Base-by-base conservation (phyloP, 2,888 invertebrate genomes). In the Griposia aprilina region DNA sequence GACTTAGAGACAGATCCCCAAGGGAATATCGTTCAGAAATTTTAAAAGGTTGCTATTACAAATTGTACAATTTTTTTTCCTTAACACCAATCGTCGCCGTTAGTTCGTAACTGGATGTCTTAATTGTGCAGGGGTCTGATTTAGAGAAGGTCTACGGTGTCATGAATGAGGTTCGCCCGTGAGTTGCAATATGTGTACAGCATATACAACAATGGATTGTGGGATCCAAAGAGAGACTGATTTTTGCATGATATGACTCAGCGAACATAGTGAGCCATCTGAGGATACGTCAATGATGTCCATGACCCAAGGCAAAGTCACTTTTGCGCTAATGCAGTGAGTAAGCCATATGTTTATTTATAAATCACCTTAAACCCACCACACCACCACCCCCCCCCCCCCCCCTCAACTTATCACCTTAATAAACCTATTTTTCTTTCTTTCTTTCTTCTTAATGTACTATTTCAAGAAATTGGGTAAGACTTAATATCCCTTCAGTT, bases 301-400 rank as follows among this genome's bases (percentile, higher is more conserved):
- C 79, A 79, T 85, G 82, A 85, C 75, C 82, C 57, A 79, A 73
- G 15, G 70, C 30, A 75, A 78, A 70, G 75, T 76, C 55, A 81
- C 68, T 78, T 79, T 73, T 84, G 67, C 55, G 52, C 70, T 78
- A 70, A 85, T 76, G 70, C 75, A 82, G 50, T 82, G 75, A 85
- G 70, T 82, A 82, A 82, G 67, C 74, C 73, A 71, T 36, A 36
- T 76, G 45, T 74, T 76, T 85, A 82, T 66, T 66, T 66, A 77
- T 78, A 84, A 69, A 36, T 59, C 23, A 60, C 30, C 20, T 36
- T 74, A n/a, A n/a, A n/a, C n/a, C n/a, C n/a, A n/a, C n/a, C n/a
- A n/a, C n/a, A n/a, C n/a, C n/a, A n/a, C n/a, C n/a, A n/a, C n/a
- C n/a, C n/a, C n/a, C n/a, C n/a, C n/a, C n/a, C n/a, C n/a, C n/a